Percentiles rank a stretch among this genome's conserved stretches.
Evolutionary conservation across 1,140 invertebrate species (phyloP).

Genomic region (Camponotus floridanus): DNA sequence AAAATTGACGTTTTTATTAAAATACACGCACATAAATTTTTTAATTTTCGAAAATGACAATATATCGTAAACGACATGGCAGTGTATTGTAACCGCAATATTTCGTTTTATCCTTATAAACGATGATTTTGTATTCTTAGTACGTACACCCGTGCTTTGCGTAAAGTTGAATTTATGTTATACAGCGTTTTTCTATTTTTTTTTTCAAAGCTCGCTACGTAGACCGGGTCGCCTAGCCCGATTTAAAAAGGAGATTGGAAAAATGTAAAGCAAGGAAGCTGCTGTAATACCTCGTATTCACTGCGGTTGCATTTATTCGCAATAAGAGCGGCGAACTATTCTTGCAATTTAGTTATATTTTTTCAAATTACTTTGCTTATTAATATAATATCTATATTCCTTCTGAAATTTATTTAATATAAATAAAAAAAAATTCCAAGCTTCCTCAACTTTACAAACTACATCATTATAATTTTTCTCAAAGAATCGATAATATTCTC

Average conservation of each 20-base stretch:
- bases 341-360: not conserved
- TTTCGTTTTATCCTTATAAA: constrained; percentile 44
- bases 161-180: constrained; percentile 59
- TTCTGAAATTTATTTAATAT: not conserved
- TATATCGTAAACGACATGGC: not conserved
- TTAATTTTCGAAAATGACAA: not conserved
- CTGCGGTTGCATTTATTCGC: constrained; percentile 14
- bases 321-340: not conserved
- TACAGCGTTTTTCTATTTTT: not conserved
- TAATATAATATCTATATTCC: too few relatives aligned
- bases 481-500: not conserved
- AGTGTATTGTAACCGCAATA: constrained; percentile 31
- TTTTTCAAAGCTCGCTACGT: not conserved
- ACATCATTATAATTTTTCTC: not conserved
- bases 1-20: constrained; percentile 7
- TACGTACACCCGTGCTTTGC: constrained; percentile 41
- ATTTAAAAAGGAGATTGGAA: constrained; percentile 61
- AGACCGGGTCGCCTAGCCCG: constrained; percentile 32
- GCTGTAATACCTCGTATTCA: constrained; percentile 43
- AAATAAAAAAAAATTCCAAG: not conserved
- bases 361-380: not conserved
- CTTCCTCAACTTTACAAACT: not conserved
- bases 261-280: constrained; percentile 52
- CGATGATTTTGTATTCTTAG: constrained; percentile 54
- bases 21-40: not conserved